phyloP scores from a whole-genome alignment of 1,140 invertebrate species.

The Zaprionus lachaisei region DNA sequence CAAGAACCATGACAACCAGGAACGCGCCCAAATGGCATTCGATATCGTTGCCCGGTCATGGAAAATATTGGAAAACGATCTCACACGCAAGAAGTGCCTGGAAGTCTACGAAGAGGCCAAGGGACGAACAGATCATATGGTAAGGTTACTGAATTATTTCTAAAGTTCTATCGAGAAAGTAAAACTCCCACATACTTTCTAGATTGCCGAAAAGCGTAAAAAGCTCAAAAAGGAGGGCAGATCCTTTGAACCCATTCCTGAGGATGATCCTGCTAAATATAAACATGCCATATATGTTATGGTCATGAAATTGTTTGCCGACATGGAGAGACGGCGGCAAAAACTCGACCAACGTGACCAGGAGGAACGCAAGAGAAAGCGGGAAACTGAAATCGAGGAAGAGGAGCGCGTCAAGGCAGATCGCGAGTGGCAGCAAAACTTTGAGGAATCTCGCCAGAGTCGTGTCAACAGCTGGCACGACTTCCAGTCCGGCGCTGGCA shows the following conservation, averaged over 20 bases:
- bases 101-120: slow-evolving; percentile 99
- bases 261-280: slow-evolving; percentile 97
- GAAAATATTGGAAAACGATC: slow-evolving; percentile 98
- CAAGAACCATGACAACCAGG: slow-evolving; percentile 92
- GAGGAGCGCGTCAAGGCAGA: slow-evolving; percentile 95
- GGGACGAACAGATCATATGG: slow-evolving; percentile 96
- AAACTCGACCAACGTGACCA: slow-evolving; percentile 94
- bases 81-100: slow-evolving; percentile 96
- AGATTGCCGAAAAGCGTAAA: slow-evolving; percentile 97
- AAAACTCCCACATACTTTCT: slow-evolving; percentile 1
- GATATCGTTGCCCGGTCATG: slow-evolving; percentile 98
- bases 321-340: slow-evolving; percentile 95
- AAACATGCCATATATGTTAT: slow-evolving; percentile 98
- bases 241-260: slow-evolving; percentile 90
- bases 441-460: slow-evolving; percentile 98
- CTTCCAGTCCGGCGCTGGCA: slow-evolving; percentile 92
- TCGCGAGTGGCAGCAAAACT: slow-evolving; percentile 99
- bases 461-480: slow-evolving; percentile 98
- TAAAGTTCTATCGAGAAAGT: neutral
- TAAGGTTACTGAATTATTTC: slow-evolving; percentile 79
- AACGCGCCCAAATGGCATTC: slow-evolving; percentile 97
- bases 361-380: slow-evolving; percentile 97
- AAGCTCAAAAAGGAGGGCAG: slow-evolving; percentile 97
- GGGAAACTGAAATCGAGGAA: slow-evolving; percentile 96
- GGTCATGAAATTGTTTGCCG: slow-evolving; percentile 99